These are phyloP conservation scores for Eublepharis macularius DNA, from an alignment of 2,113 vertebrate genomes.

Conservation along the genomic window DNA sequence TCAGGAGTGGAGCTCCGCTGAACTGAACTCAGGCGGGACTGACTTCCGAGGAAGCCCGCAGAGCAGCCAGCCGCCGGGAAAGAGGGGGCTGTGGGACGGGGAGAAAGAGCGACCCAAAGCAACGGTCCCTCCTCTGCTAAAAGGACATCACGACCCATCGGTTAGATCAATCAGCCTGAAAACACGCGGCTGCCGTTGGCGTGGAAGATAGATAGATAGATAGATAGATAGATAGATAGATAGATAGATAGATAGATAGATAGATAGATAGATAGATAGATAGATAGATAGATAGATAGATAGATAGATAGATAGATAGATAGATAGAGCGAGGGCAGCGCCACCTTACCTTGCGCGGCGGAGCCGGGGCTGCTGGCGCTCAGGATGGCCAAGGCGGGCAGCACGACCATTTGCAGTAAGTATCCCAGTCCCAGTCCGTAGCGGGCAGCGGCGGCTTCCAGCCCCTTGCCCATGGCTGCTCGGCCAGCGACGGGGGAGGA, in stretches of 20 bases:
- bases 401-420: conserved; percentile 80
- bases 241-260: neutral
- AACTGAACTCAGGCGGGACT: neutral
- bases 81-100: neutral
- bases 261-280: neutral
- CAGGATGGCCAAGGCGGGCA: conserved; percentile 84
- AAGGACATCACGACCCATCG: too few species aligned
- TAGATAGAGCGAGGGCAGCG: neutral
- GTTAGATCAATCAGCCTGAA: neutral
- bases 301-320: neutral
- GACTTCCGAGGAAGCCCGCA: neutral
- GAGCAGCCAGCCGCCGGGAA: neutral
- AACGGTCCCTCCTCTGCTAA: too few species aligned
- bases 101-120: neutral
- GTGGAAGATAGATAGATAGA: neutral
- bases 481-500: neutral
- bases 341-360: conserved; percentile 85
- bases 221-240: neutral
- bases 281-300: conserved; percentile 37
- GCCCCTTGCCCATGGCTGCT: conserved; percentile 83
- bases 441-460: conserved; percentile 79
- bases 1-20: neutral
- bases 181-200: neutral
- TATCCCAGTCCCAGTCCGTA: conserved; percentile 83
- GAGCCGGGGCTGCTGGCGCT: conserved; percentile 78